Evolutionary conservation across 2,888 invertebrate species (phyloP).

Genomic region (Lamproptera curius): DNA sequence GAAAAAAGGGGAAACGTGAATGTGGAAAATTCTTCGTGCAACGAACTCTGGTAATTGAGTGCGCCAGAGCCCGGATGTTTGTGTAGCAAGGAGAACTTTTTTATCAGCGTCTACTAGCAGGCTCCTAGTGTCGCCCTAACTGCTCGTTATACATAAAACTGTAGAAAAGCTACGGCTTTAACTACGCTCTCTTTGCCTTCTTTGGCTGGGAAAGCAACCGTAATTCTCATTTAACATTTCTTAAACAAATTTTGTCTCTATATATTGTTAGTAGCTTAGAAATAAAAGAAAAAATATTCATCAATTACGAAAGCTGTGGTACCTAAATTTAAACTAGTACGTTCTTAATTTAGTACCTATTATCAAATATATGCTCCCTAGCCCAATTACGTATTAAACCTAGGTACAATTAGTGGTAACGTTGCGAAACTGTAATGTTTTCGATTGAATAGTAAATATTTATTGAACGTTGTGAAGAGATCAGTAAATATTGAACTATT

Average conservation of each 20-base stretch:
- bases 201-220: constrained; percentile 5
- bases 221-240: too few species aligned
- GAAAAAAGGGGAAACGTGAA: constrained; percentile 38
- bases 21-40: constrained; percentile 53
- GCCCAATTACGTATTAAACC: too few species aligned
- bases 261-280: too few species aligned
- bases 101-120: constrained; percentile 61
- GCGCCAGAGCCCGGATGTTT: constrained; percentile 60
- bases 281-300: too few species aligned
- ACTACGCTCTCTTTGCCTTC: neutral
- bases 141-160: constrained; percentile 34
- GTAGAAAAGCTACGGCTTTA: constrained; percentile 4
- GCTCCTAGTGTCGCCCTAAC: constrained; percentile 53
- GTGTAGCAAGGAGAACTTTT: constrained; percentile 57
- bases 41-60: constrained; percentile 69
- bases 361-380: too few species aligned
- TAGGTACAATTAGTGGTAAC: too few species aligned
- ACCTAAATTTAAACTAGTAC: too few species aligned
- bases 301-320: too few species aligned
- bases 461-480: constrained; percentile 22
- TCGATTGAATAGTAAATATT: constrained; percentile 2
- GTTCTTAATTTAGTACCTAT: too few species aligned
- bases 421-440: too few species aligned
- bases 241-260: too few species aligned
- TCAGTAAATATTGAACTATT: constrained; percentile 22